Conservation (phyloP, 2,113 vertebrate genomes). For the Ptychochromis oligacanthus region DNA sequence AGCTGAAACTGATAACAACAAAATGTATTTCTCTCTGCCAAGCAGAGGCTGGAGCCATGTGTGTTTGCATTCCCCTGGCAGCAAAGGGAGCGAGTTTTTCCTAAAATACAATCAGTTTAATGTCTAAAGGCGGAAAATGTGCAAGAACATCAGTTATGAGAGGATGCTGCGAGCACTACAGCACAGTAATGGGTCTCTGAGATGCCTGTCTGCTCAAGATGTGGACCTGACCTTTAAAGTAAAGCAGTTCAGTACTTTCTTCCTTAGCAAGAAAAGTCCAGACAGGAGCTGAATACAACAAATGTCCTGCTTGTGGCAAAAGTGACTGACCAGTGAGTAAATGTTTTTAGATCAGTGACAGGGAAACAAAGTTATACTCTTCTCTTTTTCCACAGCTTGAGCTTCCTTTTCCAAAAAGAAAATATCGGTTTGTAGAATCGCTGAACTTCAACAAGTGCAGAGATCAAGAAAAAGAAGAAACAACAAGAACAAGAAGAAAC, state of each 20-base stretch:
- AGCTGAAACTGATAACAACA: conserved; percentile 63
- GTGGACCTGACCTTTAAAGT: conserved; percentile 41
- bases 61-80: conserved; percentile 42
- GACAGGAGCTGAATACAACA: not conserved
- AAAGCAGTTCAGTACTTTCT: not conserved
- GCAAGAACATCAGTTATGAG: conserved; percentile 34
- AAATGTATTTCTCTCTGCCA: conserved; percentile 60
- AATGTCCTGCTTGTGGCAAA: not conserved
- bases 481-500: not conserved
- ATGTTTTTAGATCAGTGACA: not conserved
- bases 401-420: not conserved
- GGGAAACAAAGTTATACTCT: not conserved
- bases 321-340: not conserved
- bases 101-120: conserved; percentile 52
- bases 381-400: not conserved
- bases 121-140: conserved; percentile 27
- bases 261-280: conserved; percentile 12
- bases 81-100: conserved; percentile 14
- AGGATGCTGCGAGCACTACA: not conserved
- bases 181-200: conserved; percentile 18
- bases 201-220: not conserved
- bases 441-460: not conserved
- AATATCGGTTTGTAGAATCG: not conserved
- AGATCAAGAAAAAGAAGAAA: not conserved
- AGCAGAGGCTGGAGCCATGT: not conserved